These are phyloP conservation scores for Oceanites oceanicus DNA, from an alignment of 2,113 vertebrate species.

Conservation along the genomic window DNA sequence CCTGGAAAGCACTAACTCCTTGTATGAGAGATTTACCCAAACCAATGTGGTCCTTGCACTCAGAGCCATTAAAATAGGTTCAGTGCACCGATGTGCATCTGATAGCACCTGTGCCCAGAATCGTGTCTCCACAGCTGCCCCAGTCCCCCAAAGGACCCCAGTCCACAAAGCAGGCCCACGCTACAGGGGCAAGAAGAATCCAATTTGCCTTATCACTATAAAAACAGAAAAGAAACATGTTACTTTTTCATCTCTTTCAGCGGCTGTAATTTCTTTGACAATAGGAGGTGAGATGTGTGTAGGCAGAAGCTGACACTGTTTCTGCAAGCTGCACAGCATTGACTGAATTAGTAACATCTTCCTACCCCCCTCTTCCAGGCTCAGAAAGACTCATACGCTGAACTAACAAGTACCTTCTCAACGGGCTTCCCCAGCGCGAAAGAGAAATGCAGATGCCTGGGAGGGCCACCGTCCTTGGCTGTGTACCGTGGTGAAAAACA, in stretches of 20 bases:
- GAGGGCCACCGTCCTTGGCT: not conserved
- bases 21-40: not conserved
- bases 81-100: not conserved
- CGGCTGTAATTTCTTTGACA: slow-evolving; percentile 15
- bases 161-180: not conserved
- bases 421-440: not conserved
- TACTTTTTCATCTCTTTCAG: slow-evolving; percentile 22
- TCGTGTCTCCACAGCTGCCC: not conserved
- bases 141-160: not conserved
- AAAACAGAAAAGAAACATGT: not conserved
- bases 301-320: slow-evolving; percentile 40
- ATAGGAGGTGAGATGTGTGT: slow-evolving; percentile 33
- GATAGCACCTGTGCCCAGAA: not conserved
- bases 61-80: not conserved
- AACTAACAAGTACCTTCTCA: not conserved
- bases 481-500: not conserved
- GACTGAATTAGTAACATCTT: slow-evolving; percentile 27
- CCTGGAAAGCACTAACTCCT: not conserved
- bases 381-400: not conserved
- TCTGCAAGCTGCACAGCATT: not conserved
- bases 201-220: not conserved
- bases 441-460: not conserved
- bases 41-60: not conserved
- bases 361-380: not conserved
- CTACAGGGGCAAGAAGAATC: not conserved